Conservation (phyloP, 2,797 vertebrate species). For the Limosa lapponica region DNA sequence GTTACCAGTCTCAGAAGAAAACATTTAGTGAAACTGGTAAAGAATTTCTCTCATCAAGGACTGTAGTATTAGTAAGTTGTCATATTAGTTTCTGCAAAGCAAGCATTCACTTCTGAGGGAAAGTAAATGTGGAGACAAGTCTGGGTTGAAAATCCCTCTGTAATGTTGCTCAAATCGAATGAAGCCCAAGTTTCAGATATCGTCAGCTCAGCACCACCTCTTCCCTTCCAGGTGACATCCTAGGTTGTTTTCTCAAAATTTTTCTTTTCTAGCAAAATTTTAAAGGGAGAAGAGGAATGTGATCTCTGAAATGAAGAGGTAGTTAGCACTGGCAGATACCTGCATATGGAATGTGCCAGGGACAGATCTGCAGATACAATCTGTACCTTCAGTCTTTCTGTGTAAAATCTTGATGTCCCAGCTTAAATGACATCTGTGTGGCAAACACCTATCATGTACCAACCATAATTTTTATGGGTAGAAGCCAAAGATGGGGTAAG, state of each 20-base stretch:
- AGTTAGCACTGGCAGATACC: not conserved
- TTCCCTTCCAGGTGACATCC: not conserved
- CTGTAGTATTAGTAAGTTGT: not conserved
- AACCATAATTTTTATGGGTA: not conserved
- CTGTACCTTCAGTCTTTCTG: not conserved
- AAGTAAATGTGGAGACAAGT: not conserved
- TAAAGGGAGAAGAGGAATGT: not conserved
- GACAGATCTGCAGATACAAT: not conserved
- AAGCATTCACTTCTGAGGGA: not conserved
- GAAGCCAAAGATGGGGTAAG: not conserved
- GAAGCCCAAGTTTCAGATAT: not conserved
- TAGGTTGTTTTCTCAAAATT: not conserved
- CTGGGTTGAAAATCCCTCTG: not conserved
- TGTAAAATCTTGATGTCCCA: not conserved
- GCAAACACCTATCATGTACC: not conserved
- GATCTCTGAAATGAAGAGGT: not conserved
- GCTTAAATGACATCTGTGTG: not conserved
- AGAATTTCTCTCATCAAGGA: not conserved
- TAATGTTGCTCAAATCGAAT: not conserved
- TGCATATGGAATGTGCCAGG: not conserved
- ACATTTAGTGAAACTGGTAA: not conserved
- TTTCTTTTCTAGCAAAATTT: not conserved
- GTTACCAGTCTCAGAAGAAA: not conserved
- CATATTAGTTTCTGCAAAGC: not conserved
- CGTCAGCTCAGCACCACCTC: not conserved